These are phyloP conservation scores for Heptranchias perlo DNA, from an alignment of 2,113 vertebrate genomes.

Conservation along the genomic window DNA sequence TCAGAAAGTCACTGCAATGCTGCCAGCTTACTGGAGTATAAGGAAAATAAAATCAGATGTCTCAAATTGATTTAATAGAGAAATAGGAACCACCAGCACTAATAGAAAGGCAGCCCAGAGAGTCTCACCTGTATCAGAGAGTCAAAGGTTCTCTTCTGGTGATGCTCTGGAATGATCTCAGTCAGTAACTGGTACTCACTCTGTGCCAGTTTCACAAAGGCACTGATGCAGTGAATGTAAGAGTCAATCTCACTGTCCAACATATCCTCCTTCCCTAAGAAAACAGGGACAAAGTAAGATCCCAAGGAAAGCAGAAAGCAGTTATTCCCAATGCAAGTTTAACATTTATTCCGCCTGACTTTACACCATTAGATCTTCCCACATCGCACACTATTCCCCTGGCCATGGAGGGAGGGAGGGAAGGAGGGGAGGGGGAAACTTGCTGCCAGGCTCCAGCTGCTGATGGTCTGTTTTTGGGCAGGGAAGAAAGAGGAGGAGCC, in stretches of 20 bases:
- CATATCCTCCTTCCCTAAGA: slow-evolving; percentile 83
- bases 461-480: background rate
- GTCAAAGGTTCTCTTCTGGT: slow-evolving; percentile 98
- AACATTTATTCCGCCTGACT: background rate
- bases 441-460: background rate
- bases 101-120: background rate
- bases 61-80: background rate
- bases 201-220: slow-evolving; percentile 93
- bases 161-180: slow-evolving; percentile 87
- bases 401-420: background rate
- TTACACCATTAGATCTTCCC: background rate
- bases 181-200: slow-evolving; percentile 84
- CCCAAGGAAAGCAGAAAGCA: background rate
- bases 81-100: background rate
- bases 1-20: background rate
- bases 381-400: background rate
- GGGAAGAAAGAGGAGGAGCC: background rate
- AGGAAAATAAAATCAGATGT: background rate
- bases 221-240: slow-evolving; percentile 91
- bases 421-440: background rate
- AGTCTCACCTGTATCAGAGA: slow-evolving; percentile 86
- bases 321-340: background rate
- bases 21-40: background rate
- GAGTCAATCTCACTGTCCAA: slow-evolving; percentile 90
- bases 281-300: slow-evolving; percentile 16